Conservation (phyloP, 2,797 vertebrate genomes). For the Chelidonichthys spinosus region DNA sequence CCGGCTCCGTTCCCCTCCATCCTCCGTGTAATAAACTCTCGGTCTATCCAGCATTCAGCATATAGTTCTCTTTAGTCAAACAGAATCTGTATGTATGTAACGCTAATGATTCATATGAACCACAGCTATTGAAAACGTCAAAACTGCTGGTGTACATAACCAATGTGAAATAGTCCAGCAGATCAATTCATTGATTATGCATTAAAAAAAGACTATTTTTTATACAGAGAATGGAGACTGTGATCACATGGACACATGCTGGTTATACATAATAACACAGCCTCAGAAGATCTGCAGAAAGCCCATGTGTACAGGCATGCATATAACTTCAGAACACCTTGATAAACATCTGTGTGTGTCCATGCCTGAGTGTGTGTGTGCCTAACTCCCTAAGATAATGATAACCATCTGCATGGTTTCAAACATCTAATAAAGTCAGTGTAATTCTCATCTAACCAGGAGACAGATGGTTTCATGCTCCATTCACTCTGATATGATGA, state of each 20-base stretch:
- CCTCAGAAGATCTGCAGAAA: conserved; percentile 8
- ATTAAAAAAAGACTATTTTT: conserved; percentile 44
- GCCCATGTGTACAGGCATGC: neutral
- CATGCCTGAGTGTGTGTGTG: conserved; percentile 20
- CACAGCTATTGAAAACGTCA: conserved; percentile 37
- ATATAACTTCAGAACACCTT: conserved; percentile 43
- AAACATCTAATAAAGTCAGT: conserved; percentile 79
- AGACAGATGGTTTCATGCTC: conserved; percentile 78
- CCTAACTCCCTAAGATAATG: conserved; percentile 69
- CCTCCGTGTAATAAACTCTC: too few relatives aligned
- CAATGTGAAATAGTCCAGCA: conserved; percentile 11
- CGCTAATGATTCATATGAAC: conserved; percentile 36
- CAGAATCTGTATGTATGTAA: conserved; percentile 17
- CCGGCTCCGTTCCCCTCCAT: too few relatives aligned
- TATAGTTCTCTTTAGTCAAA: too few relatives aligned
- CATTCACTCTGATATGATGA: conserved; percentile 71
- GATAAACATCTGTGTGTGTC: conserved; percentile 61
- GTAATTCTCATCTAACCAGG: conserved; percentile 76
- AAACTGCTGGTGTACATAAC: conserved; percentile 26
- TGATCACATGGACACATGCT: conserved; percentile 14
- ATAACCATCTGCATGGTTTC: conserved; percentile 79
- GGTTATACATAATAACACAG: conserved; percentile 22
- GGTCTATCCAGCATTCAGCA: too few relatives aligned
- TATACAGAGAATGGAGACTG: neutral
- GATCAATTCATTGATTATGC: conserved; percentile 28